Evolutionary conservation across 2,797 vertebrate species (phyloP).

Genomic region (Denticeps clupeoides): DNA sequence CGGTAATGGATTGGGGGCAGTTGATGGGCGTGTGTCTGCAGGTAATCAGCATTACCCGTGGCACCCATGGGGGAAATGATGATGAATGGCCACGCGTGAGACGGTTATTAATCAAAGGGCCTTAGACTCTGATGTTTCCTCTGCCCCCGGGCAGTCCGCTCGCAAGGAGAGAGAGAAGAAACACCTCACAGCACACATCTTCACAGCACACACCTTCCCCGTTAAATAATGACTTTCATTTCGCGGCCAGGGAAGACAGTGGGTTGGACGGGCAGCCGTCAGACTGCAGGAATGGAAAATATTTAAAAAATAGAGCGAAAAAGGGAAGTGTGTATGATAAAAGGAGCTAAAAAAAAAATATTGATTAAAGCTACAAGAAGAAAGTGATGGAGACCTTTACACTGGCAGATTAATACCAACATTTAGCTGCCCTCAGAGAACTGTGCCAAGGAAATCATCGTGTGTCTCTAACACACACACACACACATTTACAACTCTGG

Average conservation of each 20-base stretch:
- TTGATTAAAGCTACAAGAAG: neutral
- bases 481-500: neutral
- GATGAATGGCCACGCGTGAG: conserved; percentile 48
- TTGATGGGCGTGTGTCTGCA: conserved; percentile 37
- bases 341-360: neutral
- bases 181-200: too few relatives aligned
- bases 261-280: neutral
- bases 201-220: too few relatives aligned
- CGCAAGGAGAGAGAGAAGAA: neutral
- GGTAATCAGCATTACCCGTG: conserved; percentile 46
- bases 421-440: neutral
- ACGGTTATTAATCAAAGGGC: conserved; percentile 52
- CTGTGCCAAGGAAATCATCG: conserved; percentile 3
- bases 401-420: neutral
- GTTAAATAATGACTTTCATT: too few relatives aligned
- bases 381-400: neutral
- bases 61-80: conserved; percentile 30
- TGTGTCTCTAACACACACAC: neutral
- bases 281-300: too few relatives aligned
- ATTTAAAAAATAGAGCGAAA: neutral
- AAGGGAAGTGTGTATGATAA: neutral
- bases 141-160: too few relatives aligned
- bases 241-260: neutral
- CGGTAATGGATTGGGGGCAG: too few relatives aligned
- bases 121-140: conserved; percentile 16